Conservation (phyloP, 2,113 vertebrate genomes). For the Sander vitreus region DNA sequence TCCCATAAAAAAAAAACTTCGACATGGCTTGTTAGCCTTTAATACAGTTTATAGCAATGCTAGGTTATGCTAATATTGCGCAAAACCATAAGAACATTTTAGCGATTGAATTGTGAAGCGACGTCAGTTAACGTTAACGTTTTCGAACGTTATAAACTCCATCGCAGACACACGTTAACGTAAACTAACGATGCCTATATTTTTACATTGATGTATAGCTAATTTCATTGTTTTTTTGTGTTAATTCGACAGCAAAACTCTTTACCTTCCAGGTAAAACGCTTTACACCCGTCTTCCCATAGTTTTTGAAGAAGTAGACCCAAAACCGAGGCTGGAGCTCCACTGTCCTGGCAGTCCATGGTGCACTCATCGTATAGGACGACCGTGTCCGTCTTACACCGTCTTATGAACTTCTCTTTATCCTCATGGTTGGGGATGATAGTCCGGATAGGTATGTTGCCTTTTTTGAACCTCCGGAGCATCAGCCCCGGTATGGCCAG, state of each 20-base stretch:
- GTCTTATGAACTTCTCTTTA: constrained; percentile 91
- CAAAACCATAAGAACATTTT: neutral
- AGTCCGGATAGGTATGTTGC: constrained; percentile 94
- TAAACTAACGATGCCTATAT: too few relatives aligned
- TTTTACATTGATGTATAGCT: too few relatives aligned
- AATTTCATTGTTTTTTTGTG: neutral
- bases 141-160: neutral
- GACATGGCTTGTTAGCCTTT: too few relatives aligned
- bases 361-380: constrained; percentile 95
- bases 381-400: constrained; percentile 94
- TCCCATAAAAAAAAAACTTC: neutral
- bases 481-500: constrained; percentile 96
- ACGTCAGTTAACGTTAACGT: neutral
- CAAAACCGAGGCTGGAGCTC: constrained; percentile 90
- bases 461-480: constrained; percentile 95
- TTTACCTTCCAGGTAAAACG: constrained; percentile 94
- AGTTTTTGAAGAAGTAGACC: constrained; percentile 94
- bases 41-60: neutral
- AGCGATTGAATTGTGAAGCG: neutral
- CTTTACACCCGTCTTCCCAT: constrained; percentile 95
- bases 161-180: neutral
- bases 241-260: neutral
- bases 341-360: constrained; percentile 91
- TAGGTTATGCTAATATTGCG: too few relatives aligned
- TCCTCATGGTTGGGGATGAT: constrained; percentile 93